phyloP scores from a whole-genome alignment of 2,888 invertebrate species.

The Dynastes tityus region DNA sequence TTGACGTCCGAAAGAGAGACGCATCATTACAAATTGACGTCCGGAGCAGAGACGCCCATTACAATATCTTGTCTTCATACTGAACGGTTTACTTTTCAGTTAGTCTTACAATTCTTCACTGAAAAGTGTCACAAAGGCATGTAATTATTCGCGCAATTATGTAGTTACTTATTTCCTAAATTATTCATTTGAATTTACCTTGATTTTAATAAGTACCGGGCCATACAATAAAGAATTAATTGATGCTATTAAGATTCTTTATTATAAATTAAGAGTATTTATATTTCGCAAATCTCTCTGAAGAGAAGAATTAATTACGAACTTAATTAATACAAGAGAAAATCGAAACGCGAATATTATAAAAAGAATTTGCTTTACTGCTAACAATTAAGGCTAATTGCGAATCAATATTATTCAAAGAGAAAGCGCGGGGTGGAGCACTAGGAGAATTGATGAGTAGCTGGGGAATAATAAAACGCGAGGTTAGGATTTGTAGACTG shows the following conservation, averaged over 20 bases:
- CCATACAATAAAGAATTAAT: neutral
- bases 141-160: too few relatives aligned
- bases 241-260: neutral
- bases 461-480: conserved; percentile 43
- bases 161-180: too few relatives aligned
- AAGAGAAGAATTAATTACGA: neutral
- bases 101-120: too few relatives aligned
- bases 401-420: conserved; percentile 43
- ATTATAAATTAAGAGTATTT: neutral
- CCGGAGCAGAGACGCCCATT: too few relatives aligned
- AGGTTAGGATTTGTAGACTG: conserved; percentile 45
- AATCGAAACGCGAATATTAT: conserved; percentile 20
- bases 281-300: neutral
- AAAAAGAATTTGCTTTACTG: conserved; percentile 9
- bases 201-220: too few relatives aligned
- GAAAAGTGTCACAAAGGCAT: too few relatives aligned
- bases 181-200: too few relatives aligned
- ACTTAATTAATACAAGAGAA: neutral
- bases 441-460: conserved; percentile 27
- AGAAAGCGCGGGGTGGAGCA: conserved; percentile 4
- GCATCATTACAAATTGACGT: too few relatives aligned
- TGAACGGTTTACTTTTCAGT: too few relatives aligned
- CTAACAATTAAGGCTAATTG: conserved; percentile 36
- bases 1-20: too few relatives aligned
- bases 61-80: too few relatives aligned